Base-by-base conservation (phyloP, 2,888 invertebrate genomes). In the Caenorhabditis angaria region DNA sequence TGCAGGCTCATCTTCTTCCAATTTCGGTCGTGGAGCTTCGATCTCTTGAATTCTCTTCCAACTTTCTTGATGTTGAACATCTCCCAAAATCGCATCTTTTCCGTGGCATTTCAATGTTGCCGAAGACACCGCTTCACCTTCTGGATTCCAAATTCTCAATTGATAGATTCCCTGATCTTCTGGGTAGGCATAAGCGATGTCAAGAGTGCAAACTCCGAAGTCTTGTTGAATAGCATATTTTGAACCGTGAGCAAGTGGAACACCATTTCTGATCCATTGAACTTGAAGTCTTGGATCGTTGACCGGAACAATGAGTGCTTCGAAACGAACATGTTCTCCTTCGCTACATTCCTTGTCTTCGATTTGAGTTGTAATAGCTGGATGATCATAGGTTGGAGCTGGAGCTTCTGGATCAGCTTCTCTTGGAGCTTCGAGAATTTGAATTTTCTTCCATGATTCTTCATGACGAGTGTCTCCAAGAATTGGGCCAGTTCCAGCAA, bases 151-250 rank as follows among this genome's bases (percentile, higher is more conserved):
- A 48, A 96, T 95, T 67, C 94, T 92, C 88, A 96, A 95, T 1
- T 95, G 96, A 88, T 97, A 97, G 48, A 95, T 94, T 55, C 97
- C 97, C 1, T 95, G 94, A 89, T 97, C 97, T 89, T 95, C 95
- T 25, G 95, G 94, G 66, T 71, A 84, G 6, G 87, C 80, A 84
- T 94, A 93, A 61, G 91, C 92, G 74, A 95, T 91, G 87, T 95
- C 95, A 83, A 99, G 90, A 25, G 94, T 92, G 14, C 97, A 94
- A 87, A 93, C 94, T 70, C 97, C 97, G 89, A 99, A 97, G 88
- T 99, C 97, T 87, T 95, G 94, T n/a, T 93, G 93, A 35, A 94
- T 93, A 88, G 94, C 83, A 70, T 86, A 87, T 66, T 87, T 87
- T 12, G 81, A 82, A 47, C 88, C 87, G 29, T 87, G 82, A 3